A percentile compares a stretch with the other conserved stretches of the same genome.
Evolutionary conservation across 53 echinoderm and acorn worm genomes (phyloP).

Genomic region (Astropecten irregularis): DNA sequence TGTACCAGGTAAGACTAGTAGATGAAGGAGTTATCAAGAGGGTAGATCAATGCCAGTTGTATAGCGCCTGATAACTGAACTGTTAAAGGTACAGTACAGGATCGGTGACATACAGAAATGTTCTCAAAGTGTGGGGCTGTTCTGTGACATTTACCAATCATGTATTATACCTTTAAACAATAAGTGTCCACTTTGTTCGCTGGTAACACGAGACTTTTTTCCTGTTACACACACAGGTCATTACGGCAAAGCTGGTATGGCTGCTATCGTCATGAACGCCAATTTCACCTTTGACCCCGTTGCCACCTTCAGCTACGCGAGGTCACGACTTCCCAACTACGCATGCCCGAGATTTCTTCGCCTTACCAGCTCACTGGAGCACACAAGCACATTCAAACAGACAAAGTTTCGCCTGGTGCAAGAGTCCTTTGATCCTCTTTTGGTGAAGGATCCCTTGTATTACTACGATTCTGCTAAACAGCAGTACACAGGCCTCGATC

Average conservation of each 20-base stretch:
- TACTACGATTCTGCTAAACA: slow-evolving; percentile 53
- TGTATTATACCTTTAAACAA: too few species aligned
- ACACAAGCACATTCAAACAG: slow-evolving; percentile 95
- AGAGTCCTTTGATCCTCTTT: slow-evolving; percentile 79
- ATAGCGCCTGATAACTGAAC: too few species aligned
- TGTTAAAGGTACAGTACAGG: too few species aligned
- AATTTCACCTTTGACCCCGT: slow-evolving; percentile 62
- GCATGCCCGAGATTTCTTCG: slow-evolving; percentile 94
- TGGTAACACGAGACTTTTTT: too few species aligned
- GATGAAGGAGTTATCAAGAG: not conserved
- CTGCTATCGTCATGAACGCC: slow-evolving; percentile 69
- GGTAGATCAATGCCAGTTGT: too few species aligned
- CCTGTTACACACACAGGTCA: slow-evolving; percentile 79
- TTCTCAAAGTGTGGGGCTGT: too few species aligned
- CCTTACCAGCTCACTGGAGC: slow-evolving; percentile 68
- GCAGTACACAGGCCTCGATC: slow-evolving; percentile 67
- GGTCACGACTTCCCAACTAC: slow-evolving; percentile 73
- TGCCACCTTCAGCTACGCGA: slow-evolving; percentile 66
- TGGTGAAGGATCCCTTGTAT: slow-evolving; percentile 73
- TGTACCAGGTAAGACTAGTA: slow-evolving; percentile 69
- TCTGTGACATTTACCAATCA: too few species aligned
- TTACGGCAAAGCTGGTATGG: slow-evolving; percentile 96
- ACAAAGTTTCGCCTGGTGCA: slow-evolving; percentile 79
- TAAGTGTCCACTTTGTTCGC: too few species aligned
- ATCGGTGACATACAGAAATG: too few species aligned